These are phyloP conservation scores for Cebidichthys violaceus DNA, from an alignment of 2,113 vertebrate genomes.

Conservation along the genomic window DNA sequence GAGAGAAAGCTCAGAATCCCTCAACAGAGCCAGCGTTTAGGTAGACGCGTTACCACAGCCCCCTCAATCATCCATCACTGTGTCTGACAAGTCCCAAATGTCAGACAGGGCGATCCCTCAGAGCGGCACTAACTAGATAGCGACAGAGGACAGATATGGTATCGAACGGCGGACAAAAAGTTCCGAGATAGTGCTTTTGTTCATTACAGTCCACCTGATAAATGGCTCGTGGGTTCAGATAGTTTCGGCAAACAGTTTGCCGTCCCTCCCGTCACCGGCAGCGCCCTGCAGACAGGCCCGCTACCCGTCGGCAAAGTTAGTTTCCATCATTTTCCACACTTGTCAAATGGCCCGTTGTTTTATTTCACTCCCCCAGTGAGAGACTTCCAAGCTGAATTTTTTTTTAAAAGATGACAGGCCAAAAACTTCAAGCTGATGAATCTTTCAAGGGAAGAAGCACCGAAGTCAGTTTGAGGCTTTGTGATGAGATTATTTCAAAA, in stretches of 20 bases:
- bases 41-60: slow-evolving; percentile 46
- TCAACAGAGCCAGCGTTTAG: slow-evolving; percentile 40
- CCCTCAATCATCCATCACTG: slow-evolving; percentile 77
- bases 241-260: slow-evolving; percentile 65
- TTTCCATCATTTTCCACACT: slow-evolving; percentile 51
- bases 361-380: slow-evolving; percentile 8
- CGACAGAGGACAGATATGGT: slow-evolving; percentile 73
- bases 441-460: slow-evolving; percentile 27
- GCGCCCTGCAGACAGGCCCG: slow-evolving; percentile 20
- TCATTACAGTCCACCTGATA: slow-evolving; percentile 80
- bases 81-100: slow-evolving; percentile 72
- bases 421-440: slow-evolving; percentile 32
- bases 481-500: slow-evolving; percentile 38
- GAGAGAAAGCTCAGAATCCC: slow-evolving; percentile 25
- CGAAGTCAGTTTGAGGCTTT: slow-evolving; percentile 17
- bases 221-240: slow-evolving; percentile 62
- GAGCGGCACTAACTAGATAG: slow-evolving; percentile 67
- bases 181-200: slow-evolving; percentile 76
- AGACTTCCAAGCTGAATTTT: slow-evolving; percentile 26
- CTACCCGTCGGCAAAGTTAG: slow-evolving; percentile 16
- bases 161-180: slow-evolving; percentile 72
- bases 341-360: slow-evolving; percentile 35
- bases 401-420: slow-evolving; percentile 28
- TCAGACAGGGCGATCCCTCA: slow-evolving; percentile 77
- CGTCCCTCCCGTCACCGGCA: slow-evolving; percentile 26